phyloP scores from a whole-genome alignment of 1,140 invertebrate genomes.

The Diorhabda carinulata region DNA sequence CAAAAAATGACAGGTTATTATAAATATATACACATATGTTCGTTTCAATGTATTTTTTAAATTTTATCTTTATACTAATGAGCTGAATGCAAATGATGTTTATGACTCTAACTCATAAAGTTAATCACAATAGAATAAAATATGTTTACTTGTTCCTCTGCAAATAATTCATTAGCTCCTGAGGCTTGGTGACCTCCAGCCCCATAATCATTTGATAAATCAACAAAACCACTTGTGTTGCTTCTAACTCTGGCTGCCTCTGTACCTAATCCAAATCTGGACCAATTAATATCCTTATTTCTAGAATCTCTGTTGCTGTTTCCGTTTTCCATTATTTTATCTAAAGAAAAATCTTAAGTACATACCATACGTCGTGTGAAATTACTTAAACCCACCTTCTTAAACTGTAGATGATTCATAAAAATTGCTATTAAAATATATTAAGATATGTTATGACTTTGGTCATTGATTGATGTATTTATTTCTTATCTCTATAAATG shows the following conservation, averaged over 20 bases:
- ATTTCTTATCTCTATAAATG: background rate
- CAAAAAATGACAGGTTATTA: too few relatives aligned
- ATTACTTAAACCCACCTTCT: background rate
- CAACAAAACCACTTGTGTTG: constrained; percentile 64
- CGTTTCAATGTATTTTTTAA: too few relatives aligned
- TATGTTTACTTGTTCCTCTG: constrained; percentile 72
- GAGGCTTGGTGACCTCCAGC: constrained; percentile 77
- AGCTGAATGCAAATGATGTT: too few relatives aligned
- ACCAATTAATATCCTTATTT: constrained; percentile 53
- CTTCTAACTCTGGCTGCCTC: constrained; percentile 50
- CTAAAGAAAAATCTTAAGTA: background rate
- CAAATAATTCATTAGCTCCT: constrained; percentile 81
- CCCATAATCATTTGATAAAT: constrained; percentile 67
- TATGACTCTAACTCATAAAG: background rate
- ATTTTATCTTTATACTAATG: too few relatives aligned
- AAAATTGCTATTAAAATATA: background rate
- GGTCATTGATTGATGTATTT: background rate
- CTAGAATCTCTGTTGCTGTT: constrained; percentile 18
- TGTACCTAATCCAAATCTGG: constrained; percentile 52
- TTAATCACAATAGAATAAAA: background rate
- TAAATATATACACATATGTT: too few relatives aligned
- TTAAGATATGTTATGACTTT: background rate
- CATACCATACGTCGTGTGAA: background rate
- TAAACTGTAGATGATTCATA: constrained; percentile 3
- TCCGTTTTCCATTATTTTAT: constrained; percentile 19